Base-by-base conservation (phyloP, 1,140 invertebrate genomes). In the Bombus impatiens region DNA sequence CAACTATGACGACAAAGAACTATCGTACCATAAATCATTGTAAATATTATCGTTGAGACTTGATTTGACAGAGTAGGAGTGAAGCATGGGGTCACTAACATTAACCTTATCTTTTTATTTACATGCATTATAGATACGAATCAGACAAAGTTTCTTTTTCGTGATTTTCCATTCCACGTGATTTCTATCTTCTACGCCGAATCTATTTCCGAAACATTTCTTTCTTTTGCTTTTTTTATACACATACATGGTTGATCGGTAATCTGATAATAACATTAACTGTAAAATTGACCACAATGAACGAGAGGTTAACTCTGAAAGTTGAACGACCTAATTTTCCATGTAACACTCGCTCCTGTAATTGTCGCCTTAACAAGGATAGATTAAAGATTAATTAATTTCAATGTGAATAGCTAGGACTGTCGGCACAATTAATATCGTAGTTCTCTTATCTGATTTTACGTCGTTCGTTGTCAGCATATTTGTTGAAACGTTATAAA, bases 271-370 rank as follows among this genome's bases (percentile, higher is more conserved):
- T 37, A 25, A n/a, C 25, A 74, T 79, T 84, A 80, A 57, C 32
- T 2, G 8, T 13, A 42, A 35, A 35, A 81, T 89, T 82, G 62
- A 89, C 57, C 57, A 28, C 40, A 89, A 87, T 90, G 75, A 82
- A 82, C 6, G 67, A 42, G 40, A 76, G 77, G 42, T 89, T 87
- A 90, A 89, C 25, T 70, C 0, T 44, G 35, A 83, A 86, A 68
- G 78, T 86, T 87, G 78, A 90, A 90, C 32, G 88, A 89, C 84
- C 88, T 44, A 82, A 80, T 85, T 85, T 80, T 59, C 47, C 62
- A n/a, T 37, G 22, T 76, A 47, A 70, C 59, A 53, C 65, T 25
- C 44, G 32, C 4, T 53, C 67, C n/a, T 12, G 37, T 86, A 86
- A 86, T 86, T 86, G 71, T 40, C 53, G 85, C 65, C 10, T 77